Percentiles rank a stretch among this genome's conserved stretches.
Conservation (phyloP, 1,140 invertebrate species). For the Leguminivora glycinivorella region DNA sequence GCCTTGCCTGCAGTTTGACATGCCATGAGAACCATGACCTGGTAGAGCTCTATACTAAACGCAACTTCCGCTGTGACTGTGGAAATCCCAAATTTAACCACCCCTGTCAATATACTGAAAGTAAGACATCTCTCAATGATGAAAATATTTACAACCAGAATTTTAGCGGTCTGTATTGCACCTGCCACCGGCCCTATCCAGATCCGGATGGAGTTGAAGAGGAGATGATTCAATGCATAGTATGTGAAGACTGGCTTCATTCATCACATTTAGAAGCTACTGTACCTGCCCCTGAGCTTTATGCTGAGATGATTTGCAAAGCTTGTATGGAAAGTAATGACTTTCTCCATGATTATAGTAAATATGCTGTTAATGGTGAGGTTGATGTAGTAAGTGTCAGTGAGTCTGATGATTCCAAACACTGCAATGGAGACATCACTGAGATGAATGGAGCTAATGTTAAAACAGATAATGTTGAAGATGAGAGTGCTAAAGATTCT, state of each 20-base stretch:
- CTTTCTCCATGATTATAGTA: conserved; percentile 88
- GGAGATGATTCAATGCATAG: conserved; percentile 97
- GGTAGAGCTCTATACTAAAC: conserved; percentile 98
- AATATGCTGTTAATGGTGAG: conserved; percentile 61
- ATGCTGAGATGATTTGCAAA: conserved; percentile 89
- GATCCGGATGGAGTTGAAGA: conserved; percentile 91
- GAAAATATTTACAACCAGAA: conserved; percentile 97
- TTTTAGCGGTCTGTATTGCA: conserved; percentile 95
- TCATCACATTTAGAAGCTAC: conserved; percentile 86
- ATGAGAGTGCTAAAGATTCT: conserved; percentile 22
- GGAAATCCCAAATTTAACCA: conserved; percentile 92
- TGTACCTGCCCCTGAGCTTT: conserved; percentile 82
- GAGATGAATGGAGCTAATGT: conserved; percentile 30
- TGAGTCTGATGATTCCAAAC: conserved; percentile 19
- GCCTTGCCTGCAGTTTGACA: conserved; percentile 95
- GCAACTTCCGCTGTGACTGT: conserved; percentile 98
- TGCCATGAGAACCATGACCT: conserved; percentile 98
- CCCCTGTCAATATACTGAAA: conserved; percentile 86
- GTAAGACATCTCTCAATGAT: conserved; percentile 85
- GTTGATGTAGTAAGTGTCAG: conserved; percentile 39
- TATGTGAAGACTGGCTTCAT: conserved; percentile 99
- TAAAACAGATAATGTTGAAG: conserved; percentile 28
- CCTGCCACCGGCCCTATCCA: conserved; percentile 96
- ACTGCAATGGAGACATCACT: conserved; percentile 33
- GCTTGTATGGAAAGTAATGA: conserved; percentile 85